phyloP scores from a whole-genome alignment of 37 sponge, comb jelly and placozoan genomes.

The Oscarella lobularis region DNA sequence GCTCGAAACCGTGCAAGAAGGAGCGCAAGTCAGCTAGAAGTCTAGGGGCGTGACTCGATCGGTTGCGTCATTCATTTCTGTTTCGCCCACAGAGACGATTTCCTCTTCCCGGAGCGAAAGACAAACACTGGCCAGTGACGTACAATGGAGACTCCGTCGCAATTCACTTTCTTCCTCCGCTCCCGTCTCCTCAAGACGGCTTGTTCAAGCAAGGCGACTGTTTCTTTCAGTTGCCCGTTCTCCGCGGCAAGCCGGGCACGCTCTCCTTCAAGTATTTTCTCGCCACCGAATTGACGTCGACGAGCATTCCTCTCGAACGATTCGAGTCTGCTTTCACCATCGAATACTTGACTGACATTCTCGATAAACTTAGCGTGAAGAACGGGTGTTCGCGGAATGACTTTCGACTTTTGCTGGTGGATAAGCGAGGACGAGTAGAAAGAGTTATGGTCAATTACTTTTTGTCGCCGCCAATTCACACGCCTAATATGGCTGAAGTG shows the following conservation, averaged over 20 bases:
- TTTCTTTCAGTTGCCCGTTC: background rate
- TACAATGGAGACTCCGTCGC: background rate
- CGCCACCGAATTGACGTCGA: background rate
- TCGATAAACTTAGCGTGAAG: background rate
- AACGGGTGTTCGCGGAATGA: background rate
- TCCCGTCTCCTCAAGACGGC: background rate
- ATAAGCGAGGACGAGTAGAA: background rate
- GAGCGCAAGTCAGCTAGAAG: background rate
- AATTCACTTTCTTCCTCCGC: background rate
- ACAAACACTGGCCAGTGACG: background rate
- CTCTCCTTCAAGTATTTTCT: background rate
- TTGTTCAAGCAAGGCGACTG: background rate
- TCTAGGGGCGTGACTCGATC: background rate
- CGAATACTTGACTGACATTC: background rate
- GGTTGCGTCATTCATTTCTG: no score
- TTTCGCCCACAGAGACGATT: background rate
- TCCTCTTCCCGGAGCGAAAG: background rate
- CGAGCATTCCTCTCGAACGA: background rate
- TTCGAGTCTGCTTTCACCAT: background rate
- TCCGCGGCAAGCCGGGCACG: background rate
- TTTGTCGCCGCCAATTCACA: background rate
- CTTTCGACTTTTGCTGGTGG: background rate
- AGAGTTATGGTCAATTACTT: background rate
- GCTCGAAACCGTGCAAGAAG: background rate
- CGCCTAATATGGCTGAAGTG: no score